These are phyloP conservation scores for Eristalis tenax DNA, from an alignment of 2,888 invertebrate genomes.

Conservation along the genomic window DNA sequence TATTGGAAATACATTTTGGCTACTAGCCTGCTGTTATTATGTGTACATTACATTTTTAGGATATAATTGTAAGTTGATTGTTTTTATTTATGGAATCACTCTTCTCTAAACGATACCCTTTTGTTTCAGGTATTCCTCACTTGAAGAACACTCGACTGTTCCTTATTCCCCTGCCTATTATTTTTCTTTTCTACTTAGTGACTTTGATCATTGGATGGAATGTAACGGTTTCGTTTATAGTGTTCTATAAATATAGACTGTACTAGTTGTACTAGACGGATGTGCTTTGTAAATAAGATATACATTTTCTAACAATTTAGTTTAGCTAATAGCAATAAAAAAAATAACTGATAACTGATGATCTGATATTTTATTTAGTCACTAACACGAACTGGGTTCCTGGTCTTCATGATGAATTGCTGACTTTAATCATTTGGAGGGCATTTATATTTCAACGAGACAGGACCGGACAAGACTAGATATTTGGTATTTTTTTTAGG, in stretches of 20 bases:
- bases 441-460: too few relatives aligned
- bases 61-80: slow-evolving; percentile 90
- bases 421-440: too few relatives aligned
- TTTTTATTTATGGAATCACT: not conserved
- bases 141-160: slow-evolving; percentile 92
- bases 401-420: too few relatives aligned
- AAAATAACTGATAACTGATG: slow-evolving; percentile 31
- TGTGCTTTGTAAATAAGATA: slow-evolving; percentile 53
- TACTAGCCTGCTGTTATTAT: slow-evolving; percentile 94
- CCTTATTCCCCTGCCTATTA: slow-evolving; percentile 90
- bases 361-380: not conserved
- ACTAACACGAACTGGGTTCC: too few relatives aligned
- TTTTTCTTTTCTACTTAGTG: slow-evolving; percentile 89
- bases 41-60: slow-evolving; percentile 98
- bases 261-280: slow-evolving; percentile 85
- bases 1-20: slow-evolving; percentile 96
- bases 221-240: slow-evolving; percentile 89
- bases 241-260: slow-evolving; percentile 92
- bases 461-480: too few relatives aligned
- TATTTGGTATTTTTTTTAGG: too few relatives aligned
- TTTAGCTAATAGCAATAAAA: slow-evolving; percentile 53
- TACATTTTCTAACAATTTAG: slow-evolving; percentile 56
- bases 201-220: slow-evolving; percentile 91
- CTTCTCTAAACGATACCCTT: not conserved
- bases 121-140: slow-evolving; percentile 89